Evolutionary conservation across 1,140 invertebrate species (phyloP).

Genomic region (Hycleus cichorii): DNA sequence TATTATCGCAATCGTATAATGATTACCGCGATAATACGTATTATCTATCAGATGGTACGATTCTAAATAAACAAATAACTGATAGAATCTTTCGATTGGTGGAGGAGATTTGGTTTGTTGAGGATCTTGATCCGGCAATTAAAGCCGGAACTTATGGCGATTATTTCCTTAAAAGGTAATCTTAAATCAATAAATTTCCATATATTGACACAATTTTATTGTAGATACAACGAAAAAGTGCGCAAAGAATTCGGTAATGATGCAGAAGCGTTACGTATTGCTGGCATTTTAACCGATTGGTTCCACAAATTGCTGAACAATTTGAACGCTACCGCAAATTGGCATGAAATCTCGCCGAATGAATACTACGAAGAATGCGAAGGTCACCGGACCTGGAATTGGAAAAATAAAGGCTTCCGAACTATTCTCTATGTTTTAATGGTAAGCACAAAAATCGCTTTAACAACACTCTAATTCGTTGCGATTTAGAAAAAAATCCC

Average conservation of each 20-base stretch:
- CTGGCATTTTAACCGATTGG: conserved; percentile 46
- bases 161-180: conserved; percentile 28
- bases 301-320: conserved; percentile 48
- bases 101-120: conserved; percentile 18
- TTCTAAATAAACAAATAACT: conserved; percentile 41
- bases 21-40: conserved; percentile 25
- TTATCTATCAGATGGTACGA: conserved; percentile 29
- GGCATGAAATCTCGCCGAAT: conserved; percentile 52
- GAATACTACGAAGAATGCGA: conserved; percentile 52
- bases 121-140: conserved; percentile 6
- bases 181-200: no score
- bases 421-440: conserved; percentile 52
- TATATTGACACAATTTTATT: no score
- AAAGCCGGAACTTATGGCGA: conserved; percentile 23
- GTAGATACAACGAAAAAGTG: conserved; percentile 18
- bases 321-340: conserved; percentile 51
- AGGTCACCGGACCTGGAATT: conserved; percentile 51
- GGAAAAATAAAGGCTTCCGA: conserved; percentile 54
- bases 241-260: conserved; percentile 11
- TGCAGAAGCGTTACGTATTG: conserved; percentile 21
- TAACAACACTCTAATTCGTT: no score
- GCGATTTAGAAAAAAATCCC: conserved; percentile 41
- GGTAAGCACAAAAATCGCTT: conserved; percentile 36
- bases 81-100: conserved; percentile 32
- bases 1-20: conserved; percentile 41